Conservation (phyloP, 2,797 vertebrate species). For the Falco naumanni region DNA sequence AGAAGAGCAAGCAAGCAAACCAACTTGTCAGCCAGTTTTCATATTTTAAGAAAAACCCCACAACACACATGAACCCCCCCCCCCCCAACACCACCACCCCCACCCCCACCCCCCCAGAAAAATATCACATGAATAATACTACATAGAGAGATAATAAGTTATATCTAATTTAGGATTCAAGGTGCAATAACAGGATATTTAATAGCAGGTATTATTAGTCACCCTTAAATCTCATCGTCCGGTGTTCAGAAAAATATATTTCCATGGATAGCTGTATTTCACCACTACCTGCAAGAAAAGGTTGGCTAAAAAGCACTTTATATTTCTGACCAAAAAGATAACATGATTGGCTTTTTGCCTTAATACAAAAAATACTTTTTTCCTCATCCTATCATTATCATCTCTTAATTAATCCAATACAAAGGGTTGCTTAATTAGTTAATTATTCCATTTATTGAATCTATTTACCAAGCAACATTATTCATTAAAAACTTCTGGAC, state of each 20-base stretch:
- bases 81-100: too few species aligned
- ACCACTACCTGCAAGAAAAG: neutral
- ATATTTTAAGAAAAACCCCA: neutral
- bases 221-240: neutral
- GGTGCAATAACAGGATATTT: neutral
- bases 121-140: neutral
- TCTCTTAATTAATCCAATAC: neutral
- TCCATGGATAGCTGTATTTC: neutral
- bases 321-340: neutral
- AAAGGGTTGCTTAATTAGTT: neutral
- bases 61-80: neutral
- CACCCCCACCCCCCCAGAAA: neutral
- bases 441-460: neutral
- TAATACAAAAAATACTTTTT: neutral
- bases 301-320: neutral
- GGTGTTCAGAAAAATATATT: neutral
- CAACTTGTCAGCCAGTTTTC: neutral
- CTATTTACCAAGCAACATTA: neutral
- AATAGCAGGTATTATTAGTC: neutral
- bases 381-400: neutral
- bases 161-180: neutral
- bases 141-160: neutral
- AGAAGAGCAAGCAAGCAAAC: neutral
- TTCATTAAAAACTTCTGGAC: neutral
- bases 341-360: neutral